Base-by-base conservation (phyloP, 2,797 vertebrate species). In the Adelosebastes latens region DNA sequence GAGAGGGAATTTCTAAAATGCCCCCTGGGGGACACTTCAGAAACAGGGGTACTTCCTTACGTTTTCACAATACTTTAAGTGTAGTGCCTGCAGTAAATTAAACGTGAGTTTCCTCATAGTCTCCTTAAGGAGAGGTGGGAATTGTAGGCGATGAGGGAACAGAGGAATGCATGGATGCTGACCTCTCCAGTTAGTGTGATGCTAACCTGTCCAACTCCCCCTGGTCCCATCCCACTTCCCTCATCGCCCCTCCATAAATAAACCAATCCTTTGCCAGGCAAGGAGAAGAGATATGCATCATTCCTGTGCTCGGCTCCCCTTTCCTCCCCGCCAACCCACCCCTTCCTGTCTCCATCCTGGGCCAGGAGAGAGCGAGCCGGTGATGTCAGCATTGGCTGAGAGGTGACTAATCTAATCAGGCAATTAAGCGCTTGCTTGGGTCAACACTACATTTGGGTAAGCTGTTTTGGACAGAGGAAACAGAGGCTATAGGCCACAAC, bases 391-490 rank as follows among this genome's bases (percentile, higher is more conserved):
- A 64, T 46, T 36, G 79, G 89, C 79, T 81, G 81, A 86, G 81
- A 81, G 87, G 88, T 90, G 86, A 94, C 94, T 92, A 68, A 93
- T 93, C 89, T 87, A 86, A 91, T 90, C 89, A 87, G 81, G 88
- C 91, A 89, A 93, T 93, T 91, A 93, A 89, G 83, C 53, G 29
- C 82, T 83, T 89, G 90, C 81, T 79, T 84, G 78, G 78, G 82
- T 93, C 90, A 93, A 88, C 80, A 74, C 84, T 88, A 77, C 80
- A 67, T 88, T 86, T 77, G 79, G 84, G 65, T 85, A 59, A 85
- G 79, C 74, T 75, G 66, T 86, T 77, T 70, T 34, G 46, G 72
- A 84, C 20, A 27, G 79, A 61, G 60, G 56, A 67, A 77, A 53
- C 10, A 53, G 34, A 75, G 65, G 61, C 25, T 3, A 42, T 42